Evolutionary conservation across 2,888 invertebrate species (phyloP).

Genomic region (Rhingia rostrata): DNA sequence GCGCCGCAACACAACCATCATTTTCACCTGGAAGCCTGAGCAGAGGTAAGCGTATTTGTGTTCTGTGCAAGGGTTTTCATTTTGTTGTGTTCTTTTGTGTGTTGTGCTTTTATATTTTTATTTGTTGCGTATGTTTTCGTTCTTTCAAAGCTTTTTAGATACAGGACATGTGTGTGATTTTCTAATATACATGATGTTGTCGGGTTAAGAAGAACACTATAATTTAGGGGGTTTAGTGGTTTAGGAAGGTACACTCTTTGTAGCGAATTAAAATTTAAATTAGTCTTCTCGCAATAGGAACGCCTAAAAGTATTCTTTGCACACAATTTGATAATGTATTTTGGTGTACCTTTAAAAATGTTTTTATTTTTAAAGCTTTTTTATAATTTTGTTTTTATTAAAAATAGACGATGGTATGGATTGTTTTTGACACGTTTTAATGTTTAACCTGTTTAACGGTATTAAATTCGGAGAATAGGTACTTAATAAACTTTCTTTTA

Average conservation of each 20-base stretch:
- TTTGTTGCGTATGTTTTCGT: conserved; percentile 43
- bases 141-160: conserved; percentile 24
- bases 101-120: conserved; percentile 46
- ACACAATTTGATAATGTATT: neutral
- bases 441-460: no score
- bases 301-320: conserved; percentile 71
- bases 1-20: conserved; percentile 83
- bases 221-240: conserved; percentile 3
- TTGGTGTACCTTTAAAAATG: conserved; percentile 13
- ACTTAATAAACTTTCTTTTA: no score
- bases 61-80: conserved; percentile 56
- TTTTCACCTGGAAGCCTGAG: conserved; percentile 90
- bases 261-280: conserved; percentile 6
- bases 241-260: conserved; percentile 14
- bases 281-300: conserved; percentile 27
- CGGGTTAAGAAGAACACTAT: neutral
- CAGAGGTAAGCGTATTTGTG: conserved; percentile 86
- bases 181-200: conserved; percentile 22
- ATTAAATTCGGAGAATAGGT: no score
- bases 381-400: neutral
- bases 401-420: no score
- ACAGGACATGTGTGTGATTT: conserved; percentile 12
- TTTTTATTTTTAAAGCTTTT: neutral
- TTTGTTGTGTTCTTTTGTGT: conserved; percentile 61
- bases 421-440: no score